phyloP scores from a whole-genome alignment of 2,113 vertebrate species.

The Ptychochromis oligacanthus region DNA sequence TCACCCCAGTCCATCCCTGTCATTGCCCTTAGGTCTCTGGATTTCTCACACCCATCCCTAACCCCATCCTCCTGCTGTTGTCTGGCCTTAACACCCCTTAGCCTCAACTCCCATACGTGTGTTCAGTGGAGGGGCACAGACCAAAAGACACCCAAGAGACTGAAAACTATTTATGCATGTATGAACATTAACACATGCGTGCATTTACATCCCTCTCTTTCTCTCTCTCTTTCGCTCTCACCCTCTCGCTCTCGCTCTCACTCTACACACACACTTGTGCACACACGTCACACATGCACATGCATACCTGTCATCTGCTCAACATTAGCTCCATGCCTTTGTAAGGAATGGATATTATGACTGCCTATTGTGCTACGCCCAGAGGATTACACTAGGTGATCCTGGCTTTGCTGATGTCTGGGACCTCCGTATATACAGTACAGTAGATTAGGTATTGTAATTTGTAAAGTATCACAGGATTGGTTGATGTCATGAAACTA shows the following conservation, averaged over 20 bases:
- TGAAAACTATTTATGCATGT: conserved; percentile 63
- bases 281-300: conserved; percentile 6
- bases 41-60: conserved; percentile 56
- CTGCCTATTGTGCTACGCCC: conserved; percentile 50
- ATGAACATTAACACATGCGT: conserved; percentile 34
- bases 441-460: conserved; percentile 49
- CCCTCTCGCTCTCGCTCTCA: neutral
- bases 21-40: conserved; percentile 54
- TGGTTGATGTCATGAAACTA: conserved; percentile 43
- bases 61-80: conserved; percentile 22
- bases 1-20: conserved; percentile 38
- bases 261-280: neutral
- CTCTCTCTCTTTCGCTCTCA: neutral
- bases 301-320: conserved; percentile 31
- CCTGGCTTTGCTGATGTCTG: conserved; percentile 67
- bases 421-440: conserved; percentile 7
- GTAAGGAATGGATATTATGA: conserved; percentile 64
- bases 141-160: conserved; percentile 63
- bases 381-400: conserved; percentile 70
- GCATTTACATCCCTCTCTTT: neutral
- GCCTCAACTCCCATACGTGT: conserved; percentile 33
- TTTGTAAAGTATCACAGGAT: conserved; percentile 41
- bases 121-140: conserved; percentile 58
- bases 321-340: conserved; percentile 46
- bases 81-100: conserved; percentile 48